Evolutionary conservation across 2,113 vertebrate genomes (phyloP).

Genomic region (Crotalus helleri): DNA sequence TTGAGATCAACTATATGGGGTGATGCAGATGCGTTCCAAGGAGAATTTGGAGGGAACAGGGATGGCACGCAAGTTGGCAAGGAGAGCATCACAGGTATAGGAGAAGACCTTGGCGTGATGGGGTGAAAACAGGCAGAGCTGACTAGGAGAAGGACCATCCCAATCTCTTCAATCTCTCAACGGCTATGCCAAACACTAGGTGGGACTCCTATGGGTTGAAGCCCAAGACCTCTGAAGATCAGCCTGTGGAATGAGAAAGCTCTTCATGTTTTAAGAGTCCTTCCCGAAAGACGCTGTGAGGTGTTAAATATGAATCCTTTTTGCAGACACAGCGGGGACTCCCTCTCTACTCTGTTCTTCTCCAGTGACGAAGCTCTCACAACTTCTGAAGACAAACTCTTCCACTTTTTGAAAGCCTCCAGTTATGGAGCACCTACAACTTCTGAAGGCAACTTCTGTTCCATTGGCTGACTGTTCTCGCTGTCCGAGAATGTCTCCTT

Average conservation of each 20-base stretch:
- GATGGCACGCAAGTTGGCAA: not conserved
- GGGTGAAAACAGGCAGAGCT: not conserved
- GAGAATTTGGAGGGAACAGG: not conserved
- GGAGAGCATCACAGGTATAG: not conserved
- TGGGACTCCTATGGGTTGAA: not conserved
- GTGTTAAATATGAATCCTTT: not conserved
- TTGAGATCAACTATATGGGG: not conserved
- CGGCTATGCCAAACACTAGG: not conserved
- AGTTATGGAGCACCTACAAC: too few species aligned
- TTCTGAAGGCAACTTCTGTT: too few species aligned
- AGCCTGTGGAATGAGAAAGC: too few species aligned
- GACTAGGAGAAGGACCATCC: not conserved
- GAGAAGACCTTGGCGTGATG: not conserved
- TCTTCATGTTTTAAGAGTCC: not conserved
- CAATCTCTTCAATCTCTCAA: not conserved
- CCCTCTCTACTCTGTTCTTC: not conserved
- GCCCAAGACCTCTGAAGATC: not conserved
- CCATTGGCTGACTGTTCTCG: too few species aligned
- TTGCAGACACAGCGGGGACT: not conserved
- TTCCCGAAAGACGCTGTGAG: not conserved
- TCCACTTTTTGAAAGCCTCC: too few species aligned
- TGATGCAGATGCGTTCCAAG: not conserved
- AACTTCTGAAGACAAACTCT: too few species aligned
- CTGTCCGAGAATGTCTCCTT: too few species aligned
- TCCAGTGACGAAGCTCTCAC: too few species aligned